Conservation (phyloP, 2,888 invertebrate genomes). For the Anthophora plumipes region DNA sequence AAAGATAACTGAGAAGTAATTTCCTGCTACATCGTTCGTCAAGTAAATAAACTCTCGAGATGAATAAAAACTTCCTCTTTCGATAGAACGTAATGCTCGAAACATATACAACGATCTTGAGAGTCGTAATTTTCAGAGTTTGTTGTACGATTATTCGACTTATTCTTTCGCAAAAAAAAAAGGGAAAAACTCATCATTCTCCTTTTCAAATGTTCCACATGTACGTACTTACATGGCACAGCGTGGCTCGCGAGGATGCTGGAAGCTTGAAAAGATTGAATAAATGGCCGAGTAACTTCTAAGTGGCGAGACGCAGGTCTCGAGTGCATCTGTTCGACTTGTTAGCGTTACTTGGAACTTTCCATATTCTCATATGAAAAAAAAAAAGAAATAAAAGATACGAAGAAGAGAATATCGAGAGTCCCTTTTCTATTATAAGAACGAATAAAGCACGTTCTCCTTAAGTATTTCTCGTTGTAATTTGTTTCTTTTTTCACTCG, state of each 20-base stretch:
- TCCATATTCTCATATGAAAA: background rate
- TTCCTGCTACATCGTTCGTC: no score
- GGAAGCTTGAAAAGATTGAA: constrained; percentile 3
- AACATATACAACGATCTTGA: background rate
- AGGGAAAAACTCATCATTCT: no score
- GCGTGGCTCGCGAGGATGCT: background rate
- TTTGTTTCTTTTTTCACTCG: background rate
- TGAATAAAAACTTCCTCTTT: no score
- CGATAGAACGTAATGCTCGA: no score
- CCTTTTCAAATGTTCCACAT: background rate
- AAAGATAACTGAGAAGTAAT: no score
- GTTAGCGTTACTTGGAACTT: constrained; percentile 19
- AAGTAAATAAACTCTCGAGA: no score
- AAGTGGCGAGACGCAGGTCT: constrained; percentile 14
- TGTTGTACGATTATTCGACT: background rate
- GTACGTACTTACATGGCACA: no score
- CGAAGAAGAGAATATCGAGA: background rate
- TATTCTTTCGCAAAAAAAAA: background rate
- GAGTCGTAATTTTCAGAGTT: background rate
- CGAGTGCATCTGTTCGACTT: constrained; percentile 16
- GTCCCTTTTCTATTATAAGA: constrained; percentile 3
- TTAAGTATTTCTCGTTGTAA: background rate
- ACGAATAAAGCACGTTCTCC: background rate
- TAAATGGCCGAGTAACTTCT: constrained; percentile 9
- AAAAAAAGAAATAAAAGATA: no score